Percentiles rank a stretch among this genome's conserved stretches.
phyloP scores from a whole-genome alignment of 2,113 vertebrate genomes.

The Ginglymostoma cirratum region DNA sequence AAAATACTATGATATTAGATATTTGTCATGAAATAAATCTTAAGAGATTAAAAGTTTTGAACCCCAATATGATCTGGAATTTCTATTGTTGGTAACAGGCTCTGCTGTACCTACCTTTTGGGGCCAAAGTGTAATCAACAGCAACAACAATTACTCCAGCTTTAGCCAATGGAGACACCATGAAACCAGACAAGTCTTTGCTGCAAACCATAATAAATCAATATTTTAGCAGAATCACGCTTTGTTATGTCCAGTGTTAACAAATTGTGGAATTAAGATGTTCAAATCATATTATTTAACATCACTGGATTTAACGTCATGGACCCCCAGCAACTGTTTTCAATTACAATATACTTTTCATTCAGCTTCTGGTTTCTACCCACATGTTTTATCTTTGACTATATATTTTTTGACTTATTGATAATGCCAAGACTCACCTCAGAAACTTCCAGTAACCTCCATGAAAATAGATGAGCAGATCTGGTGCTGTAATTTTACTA shows the following conservation, averaged over 20 bases:
- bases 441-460: conserved; percentile 89
- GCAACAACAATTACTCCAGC: conserved; percentile 68
- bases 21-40: background rate
- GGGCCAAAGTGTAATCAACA: conserved; percentile 73
- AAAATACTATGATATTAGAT: background rate
- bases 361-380: background rate
- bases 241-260: no score
- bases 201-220: conserved; percentile 48
- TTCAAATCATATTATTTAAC: background rate
- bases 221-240: no score
- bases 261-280: background rate
- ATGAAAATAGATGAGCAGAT: conserved; percentile 75
- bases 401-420: no score
- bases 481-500: conserved; percentile 56
- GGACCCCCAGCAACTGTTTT: background rate
- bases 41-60: background rate
- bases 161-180: conserved; percentile 62
- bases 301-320: background rate
- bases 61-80: background rate
- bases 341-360: background rate
- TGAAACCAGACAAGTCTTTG: conserved; percentile 80
- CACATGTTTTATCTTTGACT: background rate
- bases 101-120: conserved; percentile 62
- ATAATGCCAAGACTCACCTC: conserved; percentile 59
- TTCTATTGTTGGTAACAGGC: background rate